These are phyloP conservation scores for Theretra japonica DNA, from an alignment of 2,888 invertebrate genomes.

Conservation along the genomic window DNA sequence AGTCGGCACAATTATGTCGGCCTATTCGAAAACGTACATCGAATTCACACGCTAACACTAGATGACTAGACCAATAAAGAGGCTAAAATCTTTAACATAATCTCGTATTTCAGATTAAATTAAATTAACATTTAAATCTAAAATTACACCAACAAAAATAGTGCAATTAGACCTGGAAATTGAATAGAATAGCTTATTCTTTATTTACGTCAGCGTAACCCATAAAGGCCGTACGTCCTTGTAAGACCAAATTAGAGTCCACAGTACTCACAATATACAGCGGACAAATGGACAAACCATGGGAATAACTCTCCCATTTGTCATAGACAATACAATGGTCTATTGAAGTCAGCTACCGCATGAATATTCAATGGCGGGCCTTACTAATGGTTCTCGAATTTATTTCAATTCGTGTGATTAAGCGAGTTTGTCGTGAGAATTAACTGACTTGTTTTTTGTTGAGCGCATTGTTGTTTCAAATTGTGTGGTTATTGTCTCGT, in stretches of 20 bases:
- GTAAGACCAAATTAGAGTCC: conserved; percentile 35
- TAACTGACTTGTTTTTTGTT: background rate
- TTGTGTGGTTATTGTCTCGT: background rate
- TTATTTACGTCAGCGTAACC: conserved; percentile 15
- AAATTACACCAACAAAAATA: background rate
- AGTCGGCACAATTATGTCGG: too few species aligned
- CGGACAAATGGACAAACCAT: conserved; percentile 60
- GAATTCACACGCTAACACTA: too few species aligned
- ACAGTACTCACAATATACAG: conserved; percentile 49
- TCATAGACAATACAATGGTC: conserved; percentile 69
- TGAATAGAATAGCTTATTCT: background rate
- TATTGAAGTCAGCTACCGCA: conserved; percentile 57
- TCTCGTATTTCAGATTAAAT: too few species aligned
- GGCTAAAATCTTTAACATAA: too few species aligned
- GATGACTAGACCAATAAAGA: too few species aligned
- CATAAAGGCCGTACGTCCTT: conserved; percentile 44
- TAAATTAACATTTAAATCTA: background rate
- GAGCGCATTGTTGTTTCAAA: background rate
- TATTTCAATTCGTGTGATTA: conserved; percentile 4
- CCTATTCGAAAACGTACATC: too few species aligned
- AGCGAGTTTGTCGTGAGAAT: background rate
- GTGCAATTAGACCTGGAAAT: background rate
- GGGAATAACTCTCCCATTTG: conserved; percentile 73
- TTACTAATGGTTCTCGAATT: conserved; percentile 33
- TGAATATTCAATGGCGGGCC: conserved; percentile 58